phyloP scores from a whole-genome alignment of 2,888 invertebrate genomes.

The Lathronympha strigana region DNA sequence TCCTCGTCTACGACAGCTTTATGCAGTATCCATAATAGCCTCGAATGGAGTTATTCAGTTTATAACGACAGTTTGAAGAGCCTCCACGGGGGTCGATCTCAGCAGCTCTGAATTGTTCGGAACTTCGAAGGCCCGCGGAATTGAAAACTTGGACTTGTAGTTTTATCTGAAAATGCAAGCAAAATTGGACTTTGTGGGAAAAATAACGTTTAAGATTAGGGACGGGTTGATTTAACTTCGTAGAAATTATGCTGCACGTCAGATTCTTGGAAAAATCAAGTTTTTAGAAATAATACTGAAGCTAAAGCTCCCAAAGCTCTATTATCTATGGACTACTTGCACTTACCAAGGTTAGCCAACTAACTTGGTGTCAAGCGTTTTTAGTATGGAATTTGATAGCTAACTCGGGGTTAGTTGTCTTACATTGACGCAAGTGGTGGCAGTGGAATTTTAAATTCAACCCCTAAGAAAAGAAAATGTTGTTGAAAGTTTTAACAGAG shows the following conservation, averaged over 20 bases:
- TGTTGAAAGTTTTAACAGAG: no score
- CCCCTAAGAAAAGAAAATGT: no score
- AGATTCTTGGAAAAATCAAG: no score
- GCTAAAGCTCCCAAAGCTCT: no score
- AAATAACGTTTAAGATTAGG: constrained; percentile 3
- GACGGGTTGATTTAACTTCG: neutral
- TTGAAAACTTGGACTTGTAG: constrained; percentile 37
- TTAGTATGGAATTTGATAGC: no score
- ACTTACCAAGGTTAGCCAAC: no score
- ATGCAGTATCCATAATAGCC: constrained; percentile 33
- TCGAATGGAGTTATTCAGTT: constrained; percentile 39
- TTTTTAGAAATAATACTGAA: no score
- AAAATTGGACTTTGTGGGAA: constrained; percentile 6
- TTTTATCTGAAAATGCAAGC: constrained; percentile 35
- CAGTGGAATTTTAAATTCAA: no score
- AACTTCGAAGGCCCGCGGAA: constrained; percentile 37
- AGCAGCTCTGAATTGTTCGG: constrained; percentile 22
- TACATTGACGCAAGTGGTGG: no score
- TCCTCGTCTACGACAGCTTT: constrained; percentile 32
- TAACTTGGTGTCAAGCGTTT: no score
- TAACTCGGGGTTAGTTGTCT: no score
- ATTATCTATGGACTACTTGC: no score
- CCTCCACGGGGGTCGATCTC: constrained; percentile 35
- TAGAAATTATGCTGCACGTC: neutral
- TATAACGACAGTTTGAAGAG: constrained; percentile 40